Conservation (phyloP, 2,113 vertebrate genomes). For the Ctenomys sociabilis region DNA sequence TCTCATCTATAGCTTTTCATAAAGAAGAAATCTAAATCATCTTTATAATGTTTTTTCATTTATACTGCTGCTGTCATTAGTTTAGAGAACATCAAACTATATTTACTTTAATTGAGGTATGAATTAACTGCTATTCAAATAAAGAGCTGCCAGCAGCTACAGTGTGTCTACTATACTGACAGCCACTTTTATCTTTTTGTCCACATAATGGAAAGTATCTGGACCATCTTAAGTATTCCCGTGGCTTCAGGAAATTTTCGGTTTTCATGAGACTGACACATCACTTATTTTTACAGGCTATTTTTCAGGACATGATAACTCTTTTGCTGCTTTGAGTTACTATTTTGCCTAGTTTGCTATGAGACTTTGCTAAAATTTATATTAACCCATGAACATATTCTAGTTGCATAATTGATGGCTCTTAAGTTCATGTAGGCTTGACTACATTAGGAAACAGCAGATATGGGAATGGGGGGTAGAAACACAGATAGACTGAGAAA, state of each 20-base stretch:
- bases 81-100: background rate
- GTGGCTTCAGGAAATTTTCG: slow-evolving; percentile 52
- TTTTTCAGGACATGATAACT: background rate
- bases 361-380: background rate
- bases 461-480: background rate
- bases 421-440: background rate
- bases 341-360: background rate
- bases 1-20: background rate
- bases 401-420: background rate
- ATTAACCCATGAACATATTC: background rate
- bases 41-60: background rate
- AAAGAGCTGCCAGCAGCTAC: background rate
- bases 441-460: background rate
- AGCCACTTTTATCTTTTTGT: background rate
- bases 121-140: background rate
- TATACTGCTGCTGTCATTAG: background rate
- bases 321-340: background rate
- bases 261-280: background rate
- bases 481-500: background rate
- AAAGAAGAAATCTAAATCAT: background rate
- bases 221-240: background rate
- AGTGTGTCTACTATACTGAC: background rate
- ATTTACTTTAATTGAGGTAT: background rate
- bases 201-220: background rate
- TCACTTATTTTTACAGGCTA: background rate